Conservation (phyloP, 2,888 invertebrate genomes). For the Cynaeus angustus region DNA sequence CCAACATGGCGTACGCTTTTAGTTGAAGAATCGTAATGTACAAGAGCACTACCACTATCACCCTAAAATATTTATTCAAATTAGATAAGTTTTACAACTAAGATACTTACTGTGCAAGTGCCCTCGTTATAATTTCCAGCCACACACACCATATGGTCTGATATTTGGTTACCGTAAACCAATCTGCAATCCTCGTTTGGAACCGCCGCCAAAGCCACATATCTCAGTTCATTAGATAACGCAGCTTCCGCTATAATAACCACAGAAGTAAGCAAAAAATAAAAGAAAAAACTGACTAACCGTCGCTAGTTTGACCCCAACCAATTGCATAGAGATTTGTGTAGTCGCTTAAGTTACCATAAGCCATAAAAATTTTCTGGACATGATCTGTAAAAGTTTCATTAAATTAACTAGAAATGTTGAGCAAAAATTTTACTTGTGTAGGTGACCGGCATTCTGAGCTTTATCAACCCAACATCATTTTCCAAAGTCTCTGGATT, state of each 20-base stretch:
- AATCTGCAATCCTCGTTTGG: slow-evolving; percentile 16
- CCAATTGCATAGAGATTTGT: not conserved
- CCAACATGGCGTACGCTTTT: not conserved
- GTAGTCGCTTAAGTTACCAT: not conserved
- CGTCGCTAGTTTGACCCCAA: slow-evolving; percentile 40
- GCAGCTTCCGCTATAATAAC: not conserved
- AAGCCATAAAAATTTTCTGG: not conserved
- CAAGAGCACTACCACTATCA: too few relatives aligned
- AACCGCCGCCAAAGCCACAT: slow-evolving; percentile 11
- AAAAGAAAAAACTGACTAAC: not conserved
- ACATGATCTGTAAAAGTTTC: not conserved
- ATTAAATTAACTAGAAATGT: too few relatives aligned
- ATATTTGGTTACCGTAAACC: slow-evolving; percentile 19
- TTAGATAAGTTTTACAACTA: too few relatives aligned
- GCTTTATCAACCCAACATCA: slow-evolving; percentile 9
- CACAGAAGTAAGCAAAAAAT: not conserved
- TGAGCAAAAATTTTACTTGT: slow-evolving; percentile 8
- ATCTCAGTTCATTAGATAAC: slow-evolving; percentile 6
- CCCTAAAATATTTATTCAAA: not conserved
- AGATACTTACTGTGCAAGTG: slow-evolving; percentile 13
- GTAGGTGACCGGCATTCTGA: not conserved
- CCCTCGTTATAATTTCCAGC: slow-evolving; percentile 34
- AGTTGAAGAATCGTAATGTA: too few relatives aligned
- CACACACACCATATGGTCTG: slow-evolving; percentile 37
- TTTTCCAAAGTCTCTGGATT: slow-evolving; percentile 6